Conservation (phyloP, 1,140 invertebrate genomes). For the Danaus plexippus region DNA sequence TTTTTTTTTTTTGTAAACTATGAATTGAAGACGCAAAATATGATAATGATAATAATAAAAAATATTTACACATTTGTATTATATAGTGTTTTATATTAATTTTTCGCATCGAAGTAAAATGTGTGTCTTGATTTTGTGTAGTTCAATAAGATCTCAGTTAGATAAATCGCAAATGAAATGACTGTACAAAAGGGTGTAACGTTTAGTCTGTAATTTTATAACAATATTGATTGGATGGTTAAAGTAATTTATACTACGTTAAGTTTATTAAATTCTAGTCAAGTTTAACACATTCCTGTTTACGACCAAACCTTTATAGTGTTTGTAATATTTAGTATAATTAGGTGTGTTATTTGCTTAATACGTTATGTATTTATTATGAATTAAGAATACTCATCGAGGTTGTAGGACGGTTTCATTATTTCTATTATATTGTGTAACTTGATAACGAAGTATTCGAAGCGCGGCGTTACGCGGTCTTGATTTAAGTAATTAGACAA, state of each 20-base stretch:
- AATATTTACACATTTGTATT: too few relatives aligned
- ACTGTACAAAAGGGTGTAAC: constrained; percentile 28
- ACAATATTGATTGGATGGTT: constrained; percentile 44
- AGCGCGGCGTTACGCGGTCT: constrained; percentile 39
- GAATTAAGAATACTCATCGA: background rate
- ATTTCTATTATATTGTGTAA: constrained; percentile 13
- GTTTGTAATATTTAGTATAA: constrained; percentile 30
- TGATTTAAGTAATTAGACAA: constrained; percentile 60
- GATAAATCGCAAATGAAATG: constrained; percentile 38
- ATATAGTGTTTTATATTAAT: too few relatives aligned
- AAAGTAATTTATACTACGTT: constrained; percentile 65
- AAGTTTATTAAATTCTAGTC: constrained; percentile 71
- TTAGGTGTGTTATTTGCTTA: constrained; percentile 12
- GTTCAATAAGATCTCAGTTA: constrained; percentile 56
- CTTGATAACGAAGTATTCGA: constrained; percentile 10
- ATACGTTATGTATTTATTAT: constrained; percentile 9
- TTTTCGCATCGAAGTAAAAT: too few relatives aligned
- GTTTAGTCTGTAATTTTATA: constrained; percentile 32
- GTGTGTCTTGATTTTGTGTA: constrained; percentile 13
- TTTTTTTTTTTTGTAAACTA: background rate
- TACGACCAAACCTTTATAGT: constrained; percentile 59
- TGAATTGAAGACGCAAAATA: too few relatives aligned
- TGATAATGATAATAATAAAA: too few relatives aligned
- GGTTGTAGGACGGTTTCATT: too few relatives aligned
- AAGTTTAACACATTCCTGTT: constrained; percentile 69